Evolutionary conservation across 1,140 invertebrate species (phyloP).

Genomic region (Lerema accius): DNA sequence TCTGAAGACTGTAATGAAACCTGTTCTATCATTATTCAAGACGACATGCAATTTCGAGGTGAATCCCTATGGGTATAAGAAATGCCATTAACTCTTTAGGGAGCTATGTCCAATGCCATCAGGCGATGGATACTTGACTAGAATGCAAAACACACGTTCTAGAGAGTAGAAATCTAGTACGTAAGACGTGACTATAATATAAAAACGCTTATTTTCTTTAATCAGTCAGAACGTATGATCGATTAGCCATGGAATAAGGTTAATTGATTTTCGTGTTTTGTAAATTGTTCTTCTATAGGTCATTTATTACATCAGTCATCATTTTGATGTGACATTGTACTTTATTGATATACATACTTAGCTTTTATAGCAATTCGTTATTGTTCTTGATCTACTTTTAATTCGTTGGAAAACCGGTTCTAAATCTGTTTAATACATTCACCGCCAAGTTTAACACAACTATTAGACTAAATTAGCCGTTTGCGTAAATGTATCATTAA

Average conservation of each 20-base stretch:
- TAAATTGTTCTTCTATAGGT: slow-evolving; percentile 15
- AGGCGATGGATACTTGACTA: slow-evolving; percentile 1
- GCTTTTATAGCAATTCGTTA: not conserved
- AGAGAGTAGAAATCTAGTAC: slow-evolving; percentile 29
- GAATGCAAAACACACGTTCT: slow-evolving; percentile 17
- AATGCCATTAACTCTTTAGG: slow-evolving; percentile 27
- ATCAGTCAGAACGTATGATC: slow-evolving; percentile 14
- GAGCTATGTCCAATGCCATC: slow-evolving; percentile 25
- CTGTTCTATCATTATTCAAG: slow-evolving; percentile 29
- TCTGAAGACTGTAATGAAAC: slow-evolving; percentile 26
- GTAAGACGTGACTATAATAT: slow-evolving; percentile 18
- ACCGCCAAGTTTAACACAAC: no score
- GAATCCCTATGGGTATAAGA: slow-evolving; percentile 31
- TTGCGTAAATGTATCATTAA: no score
- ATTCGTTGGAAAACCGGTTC: not conserved
- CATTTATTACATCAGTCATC: slow-evolving; percentile 8
- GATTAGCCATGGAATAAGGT: slow-evolving; percentile 18
- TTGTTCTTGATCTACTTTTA: not conserved
- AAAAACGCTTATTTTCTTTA: slow-evolving; percentile 23
- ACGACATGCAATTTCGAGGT: slow-evolving; percentile 31
- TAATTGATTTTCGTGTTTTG: slow-evolving; percentile 20
- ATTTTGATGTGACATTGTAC: not conserved
- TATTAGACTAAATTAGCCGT: not conserved
- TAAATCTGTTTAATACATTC: no score
- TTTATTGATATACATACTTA: not conserved